Evolutionary conservation across 2,797 vertebrate species (phyloP).

Genomic region (Girardinus metallicus): DNA sequence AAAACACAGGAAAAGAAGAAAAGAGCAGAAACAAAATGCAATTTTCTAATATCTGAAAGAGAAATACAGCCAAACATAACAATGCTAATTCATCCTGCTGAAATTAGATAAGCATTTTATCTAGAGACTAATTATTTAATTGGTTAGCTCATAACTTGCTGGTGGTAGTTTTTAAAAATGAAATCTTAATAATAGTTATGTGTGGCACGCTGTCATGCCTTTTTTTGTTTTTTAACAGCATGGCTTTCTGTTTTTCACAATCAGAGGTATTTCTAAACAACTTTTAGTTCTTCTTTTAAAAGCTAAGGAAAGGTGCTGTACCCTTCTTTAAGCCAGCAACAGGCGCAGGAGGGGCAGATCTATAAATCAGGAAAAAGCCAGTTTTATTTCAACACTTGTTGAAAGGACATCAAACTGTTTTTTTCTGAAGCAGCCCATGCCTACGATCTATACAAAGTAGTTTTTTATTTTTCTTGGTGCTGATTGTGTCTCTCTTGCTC

Average conservation of each 20-base stretch:
- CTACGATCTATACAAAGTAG: background rate
- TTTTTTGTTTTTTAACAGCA: background rate
- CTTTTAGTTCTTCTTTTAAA: background rate
- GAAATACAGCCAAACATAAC: background rate
- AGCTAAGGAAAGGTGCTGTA: background rate
- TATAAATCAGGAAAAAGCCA: background rate
- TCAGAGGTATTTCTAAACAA: background rate
- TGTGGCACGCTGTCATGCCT: background rate
- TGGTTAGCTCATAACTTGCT: background rate
- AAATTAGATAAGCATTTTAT: background rate
- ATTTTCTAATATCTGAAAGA: background rate
- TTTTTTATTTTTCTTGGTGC: background rate
- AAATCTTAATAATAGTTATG: background rate
- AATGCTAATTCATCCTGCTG: background rate
- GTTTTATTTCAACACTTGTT: background rate
- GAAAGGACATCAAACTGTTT: background rate
- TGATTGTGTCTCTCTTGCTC: background rate
- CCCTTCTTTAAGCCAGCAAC: background rate
- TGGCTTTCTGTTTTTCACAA: background rate
- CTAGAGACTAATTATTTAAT: background rate
- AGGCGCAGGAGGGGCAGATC: background rate
- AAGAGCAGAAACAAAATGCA: background rate
- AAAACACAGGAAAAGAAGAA: no score
- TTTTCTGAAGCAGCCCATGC: background rate
- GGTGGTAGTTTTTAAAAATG: background rate